Base-by-base conservation (phyloP, 2,113 vertebrate species). In the Arenaria interpres region DNA sequence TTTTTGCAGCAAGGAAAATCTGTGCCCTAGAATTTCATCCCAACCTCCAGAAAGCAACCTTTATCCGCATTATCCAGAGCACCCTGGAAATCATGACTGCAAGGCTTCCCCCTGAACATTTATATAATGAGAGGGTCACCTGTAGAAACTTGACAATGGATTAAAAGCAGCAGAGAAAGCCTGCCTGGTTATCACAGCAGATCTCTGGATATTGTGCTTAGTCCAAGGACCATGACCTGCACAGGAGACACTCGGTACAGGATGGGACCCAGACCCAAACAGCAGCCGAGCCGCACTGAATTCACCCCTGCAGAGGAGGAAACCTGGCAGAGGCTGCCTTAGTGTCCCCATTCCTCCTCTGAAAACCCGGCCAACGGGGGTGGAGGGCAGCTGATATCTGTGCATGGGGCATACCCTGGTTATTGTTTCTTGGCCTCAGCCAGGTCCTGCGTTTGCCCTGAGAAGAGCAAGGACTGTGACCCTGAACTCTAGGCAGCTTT, bases 201-300 rank as follows among this genome's bases (percentile, higher is more conserved):
- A 63, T 48, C 60, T 22, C 3, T 7, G 41, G 46, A 56, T 33
- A 67, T 6, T 30, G 24, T 46, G 32, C 51, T 91, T 64, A 53
- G 41, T 48, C 10, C 48, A 39, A 71, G 33, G 28, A 43, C 25
- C 23, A 10, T 24, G 48, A 50, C 48, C 14, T 33, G 46, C 46
- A 37, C 10, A 67, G 77, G 56, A 68, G 51, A 68, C 23, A 9
- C 20, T 37, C 0, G 0, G 57, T 5, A 24, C 9, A 73, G 71
- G 56, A 79, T 23, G 53, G 43, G 67, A 43, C 53, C 13, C 56
- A 32, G 82, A 15, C 3, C 19, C 46, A 77, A 3, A 12, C 41
- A 24, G 60, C 56, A 90, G 28, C 27, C 39, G 16, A 74, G n/a
- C 16, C 19, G 4, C 0, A 14, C 48, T 37, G 67, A 4, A 21